A percentile compares a stretch with the other conserved stretches of the same genome.
phyloP scores from a whole-genome alignment of 2,888 invertebrate genomes.

The Seira sanloemensis region DNA sequence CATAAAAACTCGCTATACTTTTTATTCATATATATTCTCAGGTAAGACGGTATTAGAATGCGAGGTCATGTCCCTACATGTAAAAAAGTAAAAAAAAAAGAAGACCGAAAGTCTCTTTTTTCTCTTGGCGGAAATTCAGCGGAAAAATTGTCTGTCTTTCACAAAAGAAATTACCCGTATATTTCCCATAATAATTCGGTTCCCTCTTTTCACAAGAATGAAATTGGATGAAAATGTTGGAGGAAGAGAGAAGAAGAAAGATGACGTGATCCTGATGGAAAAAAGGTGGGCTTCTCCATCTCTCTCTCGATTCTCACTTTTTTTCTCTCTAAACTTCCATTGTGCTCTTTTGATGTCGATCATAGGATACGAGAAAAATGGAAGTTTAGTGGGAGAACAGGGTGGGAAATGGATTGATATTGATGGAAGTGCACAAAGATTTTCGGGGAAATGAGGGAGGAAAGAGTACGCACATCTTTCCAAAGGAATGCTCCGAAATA shows the following conservation, averaged over 20 bases:
- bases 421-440: background rate
- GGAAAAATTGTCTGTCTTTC: slow-evolving; percentile 56
- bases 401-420: too few species aligned
- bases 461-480: background rate
- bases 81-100: slow-evolving; percentile 58
- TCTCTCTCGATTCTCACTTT: too few species aligned
- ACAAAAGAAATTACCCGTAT: slow-evolving; percentile 60
- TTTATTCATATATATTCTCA: background rate
- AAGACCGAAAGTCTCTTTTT: slow-evolving; percentile 27
- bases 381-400: background rate
- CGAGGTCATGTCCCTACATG: background rate
- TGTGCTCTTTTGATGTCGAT: too few species aligned
- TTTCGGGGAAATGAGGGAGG: background rate
- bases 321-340: too few species aligned
- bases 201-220: background rate
- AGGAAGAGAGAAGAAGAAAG: background rate
- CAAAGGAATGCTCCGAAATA: too few species aligned
- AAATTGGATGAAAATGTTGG: background rate
- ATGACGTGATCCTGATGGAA: slow-evolving; percentile 21
- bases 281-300: background rate
- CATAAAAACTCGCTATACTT: too few species aligned
- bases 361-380: too few species aligned
- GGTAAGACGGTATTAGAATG: background rate
- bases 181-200: background rate
- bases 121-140: slow-evolving; percentile 42